Evolutionary conservation across 2,113 vertebrate genomes (phyloP).

Genomic region (Bos indicus): DNA sequence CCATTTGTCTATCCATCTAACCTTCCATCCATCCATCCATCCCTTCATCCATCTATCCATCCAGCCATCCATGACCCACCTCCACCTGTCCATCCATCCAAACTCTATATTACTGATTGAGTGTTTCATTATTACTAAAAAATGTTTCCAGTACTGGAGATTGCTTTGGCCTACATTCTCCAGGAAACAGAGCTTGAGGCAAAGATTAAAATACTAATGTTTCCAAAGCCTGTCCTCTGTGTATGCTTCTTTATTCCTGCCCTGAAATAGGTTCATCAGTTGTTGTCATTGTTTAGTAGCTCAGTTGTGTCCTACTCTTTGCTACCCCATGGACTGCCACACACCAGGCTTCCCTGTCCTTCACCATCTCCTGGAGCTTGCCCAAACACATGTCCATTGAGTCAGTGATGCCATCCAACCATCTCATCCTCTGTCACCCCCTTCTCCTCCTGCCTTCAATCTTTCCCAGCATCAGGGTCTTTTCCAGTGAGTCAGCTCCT

Average conservation of each 20-base stretch:
- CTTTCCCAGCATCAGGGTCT: neutral
- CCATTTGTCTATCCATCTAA: accelerated
- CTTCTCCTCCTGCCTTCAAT: neutral
- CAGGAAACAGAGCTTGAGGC: neutral
- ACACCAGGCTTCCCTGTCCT: neutral
- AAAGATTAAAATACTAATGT: neutral
- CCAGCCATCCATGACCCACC: neutral
- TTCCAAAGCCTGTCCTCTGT: neutral
- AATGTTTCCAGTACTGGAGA: neutral
- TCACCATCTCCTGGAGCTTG: neutral
- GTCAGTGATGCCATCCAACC: neutral
- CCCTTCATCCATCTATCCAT: neutral
- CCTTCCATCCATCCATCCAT: neutral
- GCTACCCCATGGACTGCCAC: accelerated
- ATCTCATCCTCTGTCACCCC: neutral
- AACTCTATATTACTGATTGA: neutral
- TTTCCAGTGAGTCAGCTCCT: neutral
- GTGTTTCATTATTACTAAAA: neutral
- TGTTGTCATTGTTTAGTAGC: neutral
- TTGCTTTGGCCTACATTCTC: neutral
- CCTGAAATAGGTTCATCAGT: neutral
- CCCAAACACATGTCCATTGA: neutral
- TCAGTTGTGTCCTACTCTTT: neutral
- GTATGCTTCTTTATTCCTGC: neutral
- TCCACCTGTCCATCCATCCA: neutral